Conservation (phyloP, 2,113 vertebrate genomes). For the Cyprinodon variegatus region DNA sequence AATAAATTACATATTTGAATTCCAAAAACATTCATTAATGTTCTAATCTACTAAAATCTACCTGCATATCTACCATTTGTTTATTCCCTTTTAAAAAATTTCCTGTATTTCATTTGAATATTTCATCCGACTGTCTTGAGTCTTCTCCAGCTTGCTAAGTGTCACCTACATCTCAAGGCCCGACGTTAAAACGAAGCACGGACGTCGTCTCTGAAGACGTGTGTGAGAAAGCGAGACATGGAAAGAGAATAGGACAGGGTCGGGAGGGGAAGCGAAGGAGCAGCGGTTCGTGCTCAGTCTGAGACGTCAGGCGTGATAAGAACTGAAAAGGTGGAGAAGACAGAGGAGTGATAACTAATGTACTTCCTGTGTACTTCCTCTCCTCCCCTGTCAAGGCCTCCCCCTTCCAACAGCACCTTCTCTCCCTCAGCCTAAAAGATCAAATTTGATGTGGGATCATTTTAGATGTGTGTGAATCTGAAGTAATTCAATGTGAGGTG, state of each 20-base stretch:
- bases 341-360: constrained; percentile 93
- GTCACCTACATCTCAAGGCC: constrained; percentile 90
- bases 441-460: constrained; percentile 59
- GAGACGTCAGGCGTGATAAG: constrained; percentile 71
- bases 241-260: constrained; percentile 24
- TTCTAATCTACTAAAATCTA: not conserved
- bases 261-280: constrained; percentile 22
- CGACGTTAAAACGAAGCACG: constrained; percentile 85
- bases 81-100: constrained; percentile 59
- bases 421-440: constrained; percentile 61
- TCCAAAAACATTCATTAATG: not conserved
- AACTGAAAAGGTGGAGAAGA: constrained; percentile 82
- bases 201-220: constrained; percentile 81
- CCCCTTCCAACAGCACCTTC: constrained; percentile 23
- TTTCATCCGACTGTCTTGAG: constrained; percentile 93
- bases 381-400: constrained; percentile 84
- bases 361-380: constrained; percentile 90
- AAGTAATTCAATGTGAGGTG: constrained; percentile 41
- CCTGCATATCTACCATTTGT: not conserved
- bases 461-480: constrained; percentile 28
- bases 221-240: constrained; percentile 26
- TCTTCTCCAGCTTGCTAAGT: constrained; percentile 84
- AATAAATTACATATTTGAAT: not conserved
- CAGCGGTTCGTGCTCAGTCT: constrained; percentile 39
- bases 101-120: constrained; percentile 88